Evolutionary conservation across 1,140 invertebrate genomes (phyloP).

Genomic region (Neocloeon triangulifer): DNA sequence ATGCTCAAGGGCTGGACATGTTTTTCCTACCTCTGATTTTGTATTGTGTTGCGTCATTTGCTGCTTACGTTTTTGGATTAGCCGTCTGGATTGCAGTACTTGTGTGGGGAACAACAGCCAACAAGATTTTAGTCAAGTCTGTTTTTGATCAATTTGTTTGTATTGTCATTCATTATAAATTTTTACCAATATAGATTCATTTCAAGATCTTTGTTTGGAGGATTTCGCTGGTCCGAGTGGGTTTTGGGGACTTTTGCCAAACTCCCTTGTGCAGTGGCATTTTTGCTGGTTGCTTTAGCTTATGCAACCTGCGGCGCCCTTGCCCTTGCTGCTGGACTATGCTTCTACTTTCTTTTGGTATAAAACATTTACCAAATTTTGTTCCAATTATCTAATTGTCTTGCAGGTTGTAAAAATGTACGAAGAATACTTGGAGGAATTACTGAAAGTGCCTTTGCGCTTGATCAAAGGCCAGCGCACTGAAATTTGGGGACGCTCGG

Average conservation of each 20-base stretch:
- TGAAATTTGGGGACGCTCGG: constrained; percentile 4
- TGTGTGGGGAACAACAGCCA: constrained; percentile 28
- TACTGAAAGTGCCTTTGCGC: constrained; percentile 16
- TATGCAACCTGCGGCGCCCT: constrained; percentile 28
- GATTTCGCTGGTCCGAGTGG: constrained; percentile 26
- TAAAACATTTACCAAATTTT: constrained; percentile 2
- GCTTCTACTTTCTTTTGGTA: constrained; percentile 31
- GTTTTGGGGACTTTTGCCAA: constrained; percentile 24
- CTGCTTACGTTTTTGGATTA: constrained; percentile 22
- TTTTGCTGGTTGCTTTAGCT: constrained; percentile 20
- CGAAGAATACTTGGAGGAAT: constrained; percentile 46
- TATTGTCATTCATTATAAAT: not conserved
- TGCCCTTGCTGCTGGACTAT: constrained; percentile 21
- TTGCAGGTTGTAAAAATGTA: constrained; percentile 45
- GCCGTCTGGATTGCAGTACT: constrained; percentile 22
- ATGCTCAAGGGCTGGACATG: constrained; percentile 14
- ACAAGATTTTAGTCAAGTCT: constrained; percentile 27
- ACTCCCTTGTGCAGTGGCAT: constrained; percentile 22
- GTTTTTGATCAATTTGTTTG: not conserved
- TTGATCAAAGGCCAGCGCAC: not conserved
- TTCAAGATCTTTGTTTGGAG: constrained; percentile 13
- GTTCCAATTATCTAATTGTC: too few species aligned
- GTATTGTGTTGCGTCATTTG: constrained; percentile 19
- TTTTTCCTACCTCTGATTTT: constrained; percentile 17
- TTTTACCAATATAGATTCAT: not conserved